Evolutionary conservation across 2,113 vertebrate genomes (phyloP), one percentile per base, ranked within the genome.

Genomic region (Typhlomys cinereus): DNA sequence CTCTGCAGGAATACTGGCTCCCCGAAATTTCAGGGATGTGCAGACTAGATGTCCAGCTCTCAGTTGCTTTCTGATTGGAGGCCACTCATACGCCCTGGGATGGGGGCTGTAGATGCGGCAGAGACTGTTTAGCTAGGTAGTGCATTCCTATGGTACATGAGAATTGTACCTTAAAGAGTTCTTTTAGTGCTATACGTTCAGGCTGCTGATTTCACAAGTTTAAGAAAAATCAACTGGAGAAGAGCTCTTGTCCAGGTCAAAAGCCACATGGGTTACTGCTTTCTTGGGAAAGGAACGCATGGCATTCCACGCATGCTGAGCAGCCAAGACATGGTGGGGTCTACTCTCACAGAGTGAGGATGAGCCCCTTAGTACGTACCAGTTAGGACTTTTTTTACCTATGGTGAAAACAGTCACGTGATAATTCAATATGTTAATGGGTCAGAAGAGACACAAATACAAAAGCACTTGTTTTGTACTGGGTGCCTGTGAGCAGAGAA

Each of bases 401-500:
- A n/a, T 67, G 80, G 46, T 57, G 75, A 88, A 81, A 95, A 97
- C 96, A 96, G 31, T 23, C 81, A 71, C 59, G 48, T 0, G 39
- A 20, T 25, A 95, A 96, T 97, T 97, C 92, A 92, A 96, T 97
- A 92, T 96, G 64, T 91, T 97, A 97, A 97, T 93, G 52, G 93
- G 78, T 90, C 87, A 83, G 73, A 69, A 96, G 94, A 96, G 71
- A 92, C 46, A 95, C 89, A 95, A 93, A 94, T 96, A 90, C 90
- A 94, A 96, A 94, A 95, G 15, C 81, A 48, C 89, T 93, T 95
- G 85, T 50, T 94, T 97, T 96, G 95, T 85, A 85, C 85, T 90
- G 83, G 57, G 89, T 96, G 93, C 92, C 95, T 96, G 90, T 89
- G 48, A 96, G 64, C 91, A 39, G 67, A 18, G 96, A 69, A 66